Percentiles rank a stretch among this genome's conserved stretches.
Conservation (phyloP, 2,797 vertebrate species). For the Halcyon chelicuti region DNA sequence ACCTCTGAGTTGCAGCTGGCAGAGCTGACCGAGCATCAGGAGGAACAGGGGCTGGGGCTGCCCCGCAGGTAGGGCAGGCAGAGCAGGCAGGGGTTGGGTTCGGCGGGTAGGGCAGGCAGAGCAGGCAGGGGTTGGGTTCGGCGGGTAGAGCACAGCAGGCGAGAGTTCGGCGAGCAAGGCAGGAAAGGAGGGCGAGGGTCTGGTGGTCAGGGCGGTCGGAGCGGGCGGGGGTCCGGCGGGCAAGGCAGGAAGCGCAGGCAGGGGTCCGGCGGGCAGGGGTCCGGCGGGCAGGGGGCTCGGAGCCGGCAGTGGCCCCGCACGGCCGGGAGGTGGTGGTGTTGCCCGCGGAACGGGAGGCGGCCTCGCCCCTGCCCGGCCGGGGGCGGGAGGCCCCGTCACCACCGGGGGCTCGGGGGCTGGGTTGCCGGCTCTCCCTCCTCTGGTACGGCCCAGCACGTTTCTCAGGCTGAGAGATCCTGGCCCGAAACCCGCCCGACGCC, state of each 20-base stretch:
- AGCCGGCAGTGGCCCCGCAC: neutral
- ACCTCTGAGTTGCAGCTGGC: accelerated
- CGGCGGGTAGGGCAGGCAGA: neutral
- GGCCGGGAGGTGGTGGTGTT: slow-evolving; percentile 37
- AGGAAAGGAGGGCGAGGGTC: neutral
- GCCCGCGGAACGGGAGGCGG: neutral
- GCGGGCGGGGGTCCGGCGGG: too few species aligned
- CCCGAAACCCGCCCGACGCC: too few species aligned
- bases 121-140: neutral
- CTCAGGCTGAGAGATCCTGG: neutral
- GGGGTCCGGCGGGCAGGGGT: neutral
- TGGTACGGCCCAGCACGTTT: accelerated
- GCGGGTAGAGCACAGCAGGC: too few species aligned
- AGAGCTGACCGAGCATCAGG: neutral
- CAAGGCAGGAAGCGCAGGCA: neutral
- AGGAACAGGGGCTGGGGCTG: neutral
- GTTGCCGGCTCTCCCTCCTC: too few species aligned
- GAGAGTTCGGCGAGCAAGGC: too few species aligned
- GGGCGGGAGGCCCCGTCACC: too few species aligned
- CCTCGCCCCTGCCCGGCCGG: neutral
- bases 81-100: neutral
- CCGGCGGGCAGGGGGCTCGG: too few species aligned
- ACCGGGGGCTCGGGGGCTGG: too few species aligned
- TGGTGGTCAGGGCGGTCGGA: too few species aligned
- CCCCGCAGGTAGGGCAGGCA: neutral